Percentiles rank a stretch among this genome's conserved stretches.
These are phyloP conservation scores for Drosophila barbarae DNA, from an alignment of 2,888 invertebrate genomes.

Conservation along the genomic window DNA sequence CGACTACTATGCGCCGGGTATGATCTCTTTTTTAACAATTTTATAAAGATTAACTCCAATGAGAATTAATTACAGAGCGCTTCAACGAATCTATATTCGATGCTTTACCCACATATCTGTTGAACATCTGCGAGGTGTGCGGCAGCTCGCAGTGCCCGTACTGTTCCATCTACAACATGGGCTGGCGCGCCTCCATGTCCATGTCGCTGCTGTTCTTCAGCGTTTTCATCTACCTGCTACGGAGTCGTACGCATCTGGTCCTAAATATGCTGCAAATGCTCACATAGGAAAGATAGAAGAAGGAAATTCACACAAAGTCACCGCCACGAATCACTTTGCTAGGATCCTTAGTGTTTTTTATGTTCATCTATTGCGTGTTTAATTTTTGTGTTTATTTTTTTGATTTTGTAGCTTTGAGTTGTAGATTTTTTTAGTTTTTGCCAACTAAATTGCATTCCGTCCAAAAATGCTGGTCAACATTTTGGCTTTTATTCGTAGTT, in stretches of 20 bases:
- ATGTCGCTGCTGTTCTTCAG: conserved; percentile 74
- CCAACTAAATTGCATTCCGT: conserved; percentile 71
- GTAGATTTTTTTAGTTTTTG: conserved; percentile 24
- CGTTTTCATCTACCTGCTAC: conserved; percentile 74
- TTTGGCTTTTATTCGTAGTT: conserved; percentile 46
- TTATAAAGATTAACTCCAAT: neutral
- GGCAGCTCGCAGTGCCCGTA: conserved; percentile 97
- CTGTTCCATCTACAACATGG: conserved; percentile 89
- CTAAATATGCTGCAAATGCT: conserved; percentile 67
- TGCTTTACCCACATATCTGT: conserved; percentile 89
- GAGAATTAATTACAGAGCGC: conserved; percentile 84
- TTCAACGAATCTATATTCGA: conserved; percentile 96
- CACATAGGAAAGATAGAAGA: conserved; percentile 48
- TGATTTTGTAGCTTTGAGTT: conserved; percentile 19
- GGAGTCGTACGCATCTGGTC: conserved; percentile 72
- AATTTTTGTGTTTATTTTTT: conserved; percentile 23
- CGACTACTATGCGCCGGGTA: conserved; percentile 98
- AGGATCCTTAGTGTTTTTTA: conserved; percentile 35
- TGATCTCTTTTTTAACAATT: conserved; percentile 45
- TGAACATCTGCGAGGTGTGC: conserved; percentile 96
- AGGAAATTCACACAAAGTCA: conserved; percentile 12
- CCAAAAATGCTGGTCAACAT: conserved; percentile 54
- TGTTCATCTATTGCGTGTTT: conserved; percentile 37
- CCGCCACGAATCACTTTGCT: conserved; percentile 11
- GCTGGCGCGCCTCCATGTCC: conserved; percentile 76